Evolutionary conservation across 1,140 invertebrate species (phyloP), one percentile per base, ranked within the genome.

Genomic region (Sarcophaga peregrina): DNA sequence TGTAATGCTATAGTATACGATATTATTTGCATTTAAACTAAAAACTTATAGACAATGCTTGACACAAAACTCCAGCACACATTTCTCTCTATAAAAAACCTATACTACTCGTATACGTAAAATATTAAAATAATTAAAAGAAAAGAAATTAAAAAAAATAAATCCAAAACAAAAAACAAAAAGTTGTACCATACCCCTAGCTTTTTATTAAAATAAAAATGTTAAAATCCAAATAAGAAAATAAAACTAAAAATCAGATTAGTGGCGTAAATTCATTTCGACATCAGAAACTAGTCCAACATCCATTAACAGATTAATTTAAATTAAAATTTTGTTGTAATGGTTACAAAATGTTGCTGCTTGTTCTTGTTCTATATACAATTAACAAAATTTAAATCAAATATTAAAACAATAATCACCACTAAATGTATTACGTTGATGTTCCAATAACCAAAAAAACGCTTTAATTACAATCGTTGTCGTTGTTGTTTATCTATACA

Each of bases 341-440:
- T 78, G 48, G 47, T 78, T 78, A 78, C 75, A 78, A 78, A 78
- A 78, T 78, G 75, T 78, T 78, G 75, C 75, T 78, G 75, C 75
- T 78, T 78, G 75, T 78, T 78, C 75, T 78, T 50, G 17, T 78
- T 75, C 13, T 48, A 8, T 15, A n/a, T 20, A 20, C 20, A 72
- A 54, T 54, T 54, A 54, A 54, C n/a, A 54, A 3, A 9, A 72
- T 25, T 25, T 72, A 13, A 72, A 72, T 8, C 20, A 17, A 72
- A 20, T 25, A 17, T 72, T 25, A 72, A 6, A 17, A 78, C 48
- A 15, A 76, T 15, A 47, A 8, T 25, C 17, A 50, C 47, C n/a
- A 78, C 47, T 78, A 78, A 78, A 78, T 52, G 45, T 76, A 47
- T 8, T 76, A 15, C 13, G 10, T 52, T 50, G 48, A 78, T 78